phyloP scores from a whole-genome alignment of 1,140 invertebrate genomes.

The Sinella curviseta region DNA sequence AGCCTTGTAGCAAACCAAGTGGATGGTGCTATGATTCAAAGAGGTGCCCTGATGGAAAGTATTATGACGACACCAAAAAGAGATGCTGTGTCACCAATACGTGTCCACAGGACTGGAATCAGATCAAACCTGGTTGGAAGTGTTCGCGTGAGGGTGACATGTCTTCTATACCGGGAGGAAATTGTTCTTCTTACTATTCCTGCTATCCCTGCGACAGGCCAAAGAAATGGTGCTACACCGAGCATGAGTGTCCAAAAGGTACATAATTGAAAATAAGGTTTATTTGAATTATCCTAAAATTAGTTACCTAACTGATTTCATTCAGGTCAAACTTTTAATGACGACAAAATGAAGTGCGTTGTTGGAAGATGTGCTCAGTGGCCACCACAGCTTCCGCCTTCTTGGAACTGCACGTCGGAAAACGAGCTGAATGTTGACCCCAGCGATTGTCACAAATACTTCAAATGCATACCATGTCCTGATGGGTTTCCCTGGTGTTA shows the following conservation, averaged over 20 bases:
- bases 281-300: no score
- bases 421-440: not conserved
- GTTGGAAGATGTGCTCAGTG: not conserved
- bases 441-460: not conserved
- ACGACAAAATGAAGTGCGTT: not conserved
- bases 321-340: not conserved
- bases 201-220: not conserved
- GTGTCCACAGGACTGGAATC: not conserved
- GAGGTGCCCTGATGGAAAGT: not conserved
- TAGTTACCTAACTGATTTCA: no score
- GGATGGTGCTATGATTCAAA: not conserved
- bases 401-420: not conserved
- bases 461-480: not conserved
- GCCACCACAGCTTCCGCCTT: not conserved
- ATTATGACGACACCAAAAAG: not conserved
- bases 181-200: not conserved
- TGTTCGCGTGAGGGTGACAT: not conserved
- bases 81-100: not conserved
- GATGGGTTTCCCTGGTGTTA: not conserved
- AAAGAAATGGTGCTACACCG: not conserved
- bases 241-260: not conserved
- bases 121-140: not conserved
- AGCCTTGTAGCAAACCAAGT: not conserved
- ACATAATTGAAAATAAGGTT: no score
- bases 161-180: not conserved